Evolutionary conservation across 2,113 vertebrate species (phyloP), one percentile per base, ranked within the genome.

Genomic region (Pipa parva): DNA sequence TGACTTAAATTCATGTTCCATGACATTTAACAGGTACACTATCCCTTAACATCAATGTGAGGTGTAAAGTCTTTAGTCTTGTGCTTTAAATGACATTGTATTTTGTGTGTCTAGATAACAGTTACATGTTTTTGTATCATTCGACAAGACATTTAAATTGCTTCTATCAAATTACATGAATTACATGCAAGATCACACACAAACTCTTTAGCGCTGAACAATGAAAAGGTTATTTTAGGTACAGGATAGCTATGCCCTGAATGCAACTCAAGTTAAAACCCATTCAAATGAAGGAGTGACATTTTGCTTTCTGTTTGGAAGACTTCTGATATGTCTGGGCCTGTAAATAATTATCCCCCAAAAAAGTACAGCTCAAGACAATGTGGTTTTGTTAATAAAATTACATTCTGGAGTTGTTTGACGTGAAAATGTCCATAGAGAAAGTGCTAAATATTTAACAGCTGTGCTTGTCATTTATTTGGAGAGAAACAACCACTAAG

Each of bases 401-500:
- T 68, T 59, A 50, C 64, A 68, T 52, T 60, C 59, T 68, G 56
- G 56, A 68, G 56, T 25, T 48, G 15, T 48, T 56, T 56, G 52
- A 56, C 7, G 18, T 31, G 26, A n/a, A 59, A 59, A 51, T 68
- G 46, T 68, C 65, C 21, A 36, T 42, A 51, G 65, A 68, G 46
- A 46, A 59, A 68, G 46, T 68, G 46, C 56, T 68, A 68, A 68
- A 60, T 68, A 58, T 68, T 18, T 50, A 68, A 68, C 65, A 68
- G 65, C 56, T 68, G 65, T 60, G 45, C 56, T 36, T 68, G 65
- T 68, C 65, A 68, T 51, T 50, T 68, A 59, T 68, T 68, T 68
- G 65, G 65, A 59, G 60, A 20, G 33, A 10, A 52, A 59, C 56
- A 50, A 52, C 22, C 24, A 18, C 36, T 57, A 21, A 51, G 56